phyloP scores from a whole-genome alignment of 2,113 vertebrate species.

The Nothocercus nigrocapillus region DNA sequence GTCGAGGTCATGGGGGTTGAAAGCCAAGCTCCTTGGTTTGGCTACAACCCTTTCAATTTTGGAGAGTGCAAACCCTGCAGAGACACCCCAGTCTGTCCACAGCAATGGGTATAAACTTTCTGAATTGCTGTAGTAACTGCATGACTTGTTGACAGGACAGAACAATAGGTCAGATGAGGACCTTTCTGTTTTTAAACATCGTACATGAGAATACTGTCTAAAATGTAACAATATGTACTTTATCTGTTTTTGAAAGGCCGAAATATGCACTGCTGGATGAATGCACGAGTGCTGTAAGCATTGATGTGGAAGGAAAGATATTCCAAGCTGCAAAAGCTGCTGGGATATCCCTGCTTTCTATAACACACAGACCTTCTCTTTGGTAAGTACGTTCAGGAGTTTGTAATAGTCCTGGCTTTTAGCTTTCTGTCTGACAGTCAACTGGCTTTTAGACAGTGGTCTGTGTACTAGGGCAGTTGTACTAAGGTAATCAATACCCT shows the following conservation, averaged over 20 bases:
- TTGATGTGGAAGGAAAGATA: conserved; percentile 98
- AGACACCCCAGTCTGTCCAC: neutral
- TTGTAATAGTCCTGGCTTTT: neutral
- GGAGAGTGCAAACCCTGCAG: neutral
- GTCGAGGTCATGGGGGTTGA: neutral
- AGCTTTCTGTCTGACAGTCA: neutral
- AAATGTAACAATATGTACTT: conserved; percentile 31
- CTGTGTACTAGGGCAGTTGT: neutral
- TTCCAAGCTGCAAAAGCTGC: conserved; percentile 94
- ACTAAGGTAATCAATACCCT: neutral
- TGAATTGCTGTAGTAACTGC: neutral
- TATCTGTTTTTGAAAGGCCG: conserved; percentile 80
- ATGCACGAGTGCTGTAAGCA: conserved; percentile 98
- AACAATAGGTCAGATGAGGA: neutral
- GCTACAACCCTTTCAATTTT: neutral
- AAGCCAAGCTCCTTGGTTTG: neutral
- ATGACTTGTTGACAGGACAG: neutral
- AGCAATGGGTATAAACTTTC: neutral
- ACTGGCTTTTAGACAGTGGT: neutral
- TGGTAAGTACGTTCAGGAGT: conserved; percentile 82
- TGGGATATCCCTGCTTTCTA: conserved; percentile 95
- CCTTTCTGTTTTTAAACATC: neutral
- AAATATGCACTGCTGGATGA: conserved; percentile 96
- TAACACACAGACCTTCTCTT: conserved; percentile 97
- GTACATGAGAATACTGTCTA: neutral